Evolutionary conservation across 2,113 vertebrate genomes (phyloP).

Genomic region (Prunella fulvescens): DNA sequence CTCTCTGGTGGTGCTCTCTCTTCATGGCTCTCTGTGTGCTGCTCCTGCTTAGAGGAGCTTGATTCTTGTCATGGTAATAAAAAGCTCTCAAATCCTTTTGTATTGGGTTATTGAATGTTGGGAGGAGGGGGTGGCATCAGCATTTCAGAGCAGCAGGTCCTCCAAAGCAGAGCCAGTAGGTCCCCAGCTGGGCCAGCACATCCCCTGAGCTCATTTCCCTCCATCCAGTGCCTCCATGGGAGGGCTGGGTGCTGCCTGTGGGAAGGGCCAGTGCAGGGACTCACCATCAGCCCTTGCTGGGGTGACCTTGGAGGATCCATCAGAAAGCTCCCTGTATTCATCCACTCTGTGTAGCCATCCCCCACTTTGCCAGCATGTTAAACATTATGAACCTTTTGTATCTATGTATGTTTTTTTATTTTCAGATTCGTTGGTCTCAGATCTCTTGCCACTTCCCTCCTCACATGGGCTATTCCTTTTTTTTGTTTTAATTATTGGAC

Average conservation of each 20-base stretch:
- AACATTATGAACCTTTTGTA: neutral
- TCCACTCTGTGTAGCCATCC: neutral
- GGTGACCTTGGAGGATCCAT: neutral
- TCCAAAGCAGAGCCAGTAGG: neutral
- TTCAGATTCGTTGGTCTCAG: neutral
- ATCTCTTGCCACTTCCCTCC: neutral
- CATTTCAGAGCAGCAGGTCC: neutral
- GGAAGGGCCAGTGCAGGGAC: neutral
- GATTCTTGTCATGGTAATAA: neutral
- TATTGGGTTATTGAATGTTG: fast-evolving
- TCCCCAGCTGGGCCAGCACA: neutral
- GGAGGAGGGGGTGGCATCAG: neutral
- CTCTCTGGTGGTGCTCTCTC: fast-evolving
- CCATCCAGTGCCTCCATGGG: fast-evolving
- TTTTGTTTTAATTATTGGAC: neutral
- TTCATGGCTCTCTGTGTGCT: fast-evolving
- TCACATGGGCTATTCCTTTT: neutral
- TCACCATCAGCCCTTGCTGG: neutral
- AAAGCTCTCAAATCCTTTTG: neutral
- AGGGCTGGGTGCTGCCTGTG: neutral
- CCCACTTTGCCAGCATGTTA: neutral
- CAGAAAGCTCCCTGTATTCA: constrained; percentile 4
- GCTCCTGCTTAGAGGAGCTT: neutral
- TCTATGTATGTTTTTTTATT: neutral
- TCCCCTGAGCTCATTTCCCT: fast-evolving